Evolutionary conservation across 1,140 invertebrate genomes (phyloP).

Genomic region (Drosophila nannoptera): DNA sequence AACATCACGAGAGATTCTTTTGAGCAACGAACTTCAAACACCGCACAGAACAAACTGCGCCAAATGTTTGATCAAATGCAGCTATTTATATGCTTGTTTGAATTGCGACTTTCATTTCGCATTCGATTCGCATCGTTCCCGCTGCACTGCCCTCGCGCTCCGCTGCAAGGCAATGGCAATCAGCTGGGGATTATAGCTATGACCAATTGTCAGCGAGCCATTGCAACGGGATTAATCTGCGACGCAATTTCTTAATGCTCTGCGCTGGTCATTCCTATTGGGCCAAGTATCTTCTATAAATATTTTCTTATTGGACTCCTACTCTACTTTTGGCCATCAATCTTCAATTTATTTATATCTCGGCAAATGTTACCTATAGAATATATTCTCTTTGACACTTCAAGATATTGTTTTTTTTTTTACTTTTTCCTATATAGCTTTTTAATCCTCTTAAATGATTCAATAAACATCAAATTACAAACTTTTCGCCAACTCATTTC

Average conservation of each 20-base stretch:
- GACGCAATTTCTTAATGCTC: no score
- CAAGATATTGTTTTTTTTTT: no score
- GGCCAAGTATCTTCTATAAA: no score
- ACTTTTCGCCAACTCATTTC: conserved; percentile 34
- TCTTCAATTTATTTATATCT: not conserved
- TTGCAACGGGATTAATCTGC: no score
- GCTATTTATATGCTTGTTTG: conserved; percentile 45
- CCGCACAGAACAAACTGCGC: conserved; percentile 52
- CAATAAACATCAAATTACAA: conserved; percentile 10
- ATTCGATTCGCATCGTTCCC: not conserved
- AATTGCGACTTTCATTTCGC: conserved; percentile 27
- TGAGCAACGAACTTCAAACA: conserved; percentile 28
- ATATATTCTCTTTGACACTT: no score
- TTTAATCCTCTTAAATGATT: conserved; percentile 56
- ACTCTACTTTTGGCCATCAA: not conserved
- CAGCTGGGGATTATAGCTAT: no score
- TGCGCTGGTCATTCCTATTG: no score
- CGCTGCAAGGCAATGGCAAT: no score
- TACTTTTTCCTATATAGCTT: conserved; percentile 31
- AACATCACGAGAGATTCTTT: conserved; percentile 53
- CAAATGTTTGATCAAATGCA: conserved; percentile 28
- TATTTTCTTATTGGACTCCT: no score
- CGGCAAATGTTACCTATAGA: no score
- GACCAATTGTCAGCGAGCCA: no score
- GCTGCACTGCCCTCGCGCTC: no score